Evolutionary conservation across 2,888 invertebrate species (phyloP).

Genomic region (Sylvicola fuscatus): DNA sequence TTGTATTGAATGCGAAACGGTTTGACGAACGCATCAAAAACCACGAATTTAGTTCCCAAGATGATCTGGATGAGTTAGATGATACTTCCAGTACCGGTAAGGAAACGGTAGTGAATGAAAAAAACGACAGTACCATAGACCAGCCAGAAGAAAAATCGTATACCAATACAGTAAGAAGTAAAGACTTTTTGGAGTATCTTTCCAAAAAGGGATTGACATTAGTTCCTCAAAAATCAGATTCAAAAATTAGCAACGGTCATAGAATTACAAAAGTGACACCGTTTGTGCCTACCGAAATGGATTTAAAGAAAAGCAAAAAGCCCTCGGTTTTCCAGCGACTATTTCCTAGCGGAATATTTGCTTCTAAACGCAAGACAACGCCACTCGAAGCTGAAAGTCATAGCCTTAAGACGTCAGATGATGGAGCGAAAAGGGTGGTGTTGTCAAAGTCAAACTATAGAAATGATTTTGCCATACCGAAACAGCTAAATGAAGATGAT

Average conservation of each 20-base stretch:
- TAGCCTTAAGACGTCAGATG: constrained; percentile 7
- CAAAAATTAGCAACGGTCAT: constrained; percentile 6
- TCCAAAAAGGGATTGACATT: constrained; percentile 20
- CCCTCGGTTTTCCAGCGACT: constrained; percentile 21
- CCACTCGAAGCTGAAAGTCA: constrained; percentile 16
- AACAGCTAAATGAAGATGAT: constrained; percentile 9
- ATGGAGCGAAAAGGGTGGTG: not conserved
- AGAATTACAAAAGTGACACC: constrained; percentile 6
- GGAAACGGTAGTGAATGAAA: constrained; percentile 2
- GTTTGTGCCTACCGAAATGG: constrained; percentile 1
- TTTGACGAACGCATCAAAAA: constrained; percentile 24
- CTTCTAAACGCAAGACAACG: constrained; percentile 19
- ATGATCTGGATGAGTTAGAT: constrained; percentile 18
- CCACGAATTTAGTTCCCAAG: constrained; percentile 20
- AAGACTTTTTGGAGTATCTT: constrained; percentile 23
- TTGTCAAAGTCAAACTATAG: not conserved
- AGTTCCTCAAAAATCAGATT: constrained; percentile 10
- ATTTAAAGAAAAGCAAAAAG: constrained; percentile 12
- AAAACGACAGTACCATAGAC: not conserved
- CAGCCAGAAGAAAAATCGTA: constrained; percentile 8
- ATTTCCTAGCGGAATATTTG: constrained; percentile 19
- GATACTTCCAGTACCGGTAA: not conserved
- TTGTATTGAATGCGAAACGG: constrained; percentile 23
- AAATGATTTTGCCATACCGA: not conserved
- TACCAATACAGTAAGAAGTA: constrained; percentile 23